Percentiles rank a stretch among this genome's conserved stretches.
Evolutionary conservation across 2,797 vertebrate species (phyloP).

Genomic region (Cynodonichthys magdalenae): DNA sequence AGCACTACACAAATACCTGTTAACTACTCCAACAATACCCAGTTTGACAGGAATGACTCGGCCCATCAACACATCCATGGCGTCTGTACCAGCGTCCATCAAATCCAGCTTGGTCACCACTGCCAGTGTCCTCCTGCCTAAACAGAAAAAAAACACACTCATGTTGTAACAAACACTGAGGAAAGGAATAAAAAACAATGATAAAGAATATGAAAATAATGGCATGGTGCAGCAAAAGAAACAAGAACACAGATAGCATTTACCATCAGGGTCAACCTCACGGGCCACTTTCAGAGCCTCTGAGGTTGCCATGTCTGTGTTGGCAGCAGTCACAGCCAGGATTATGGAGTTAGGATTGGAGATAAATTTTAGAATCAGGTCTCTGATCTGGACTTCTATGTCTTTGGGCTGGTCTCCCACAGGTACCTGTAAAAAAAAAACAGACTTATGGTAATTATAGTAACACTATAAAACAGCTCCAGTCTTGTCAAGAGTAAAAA

Average conservation of each 20-base stretch:
- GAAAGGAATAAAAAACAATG: neutral
- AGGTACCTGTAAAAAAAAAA: conserved; percentile 83
- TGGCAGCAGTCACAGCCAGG: conserved; percentile 95
- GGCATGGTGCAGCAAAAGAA: neutral
- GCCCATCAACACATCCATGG: conserved; percentile 98
- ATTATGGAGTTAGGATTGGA: conserved; percentile 98
- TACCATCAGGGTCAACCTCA: conserved; percentile 94
- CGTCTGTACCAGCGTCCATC: conserved; percentile 99
- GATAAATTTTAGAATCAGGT: conserved; percentile 94
- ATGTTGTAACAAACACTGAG: neutral
- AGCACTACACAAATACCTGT: conserved; percentile 81
- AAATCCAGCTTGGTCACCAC: conserved; percentile 98
- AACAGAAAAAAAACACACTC: conserved; percentile 31
- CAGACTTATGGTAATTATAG: neutral
- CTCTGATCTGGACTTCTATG: conserved; percentile 96
- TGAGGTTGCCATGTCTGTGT: conserved; percentile 98
- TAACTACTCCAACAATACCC: conserved; percentile 98
- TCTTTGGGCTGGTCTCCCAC: conserved; percentile 98
- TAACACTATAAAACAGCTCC: no score
- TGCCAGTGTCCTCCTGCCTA: conserved; percentile 94
- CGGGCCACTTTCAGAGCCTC: conserved; percentile 97
- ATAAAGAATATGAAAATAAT: neutral
- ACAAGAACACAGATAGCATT: conserved; percentile 29
- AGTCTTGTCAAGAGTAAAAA: no score
- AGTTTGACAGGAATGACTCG: conserved; percentile 98